Conservation (phyloP, 2,113 vertebrate genomes). For the Myrmecophaga tridactyla region DNA sequence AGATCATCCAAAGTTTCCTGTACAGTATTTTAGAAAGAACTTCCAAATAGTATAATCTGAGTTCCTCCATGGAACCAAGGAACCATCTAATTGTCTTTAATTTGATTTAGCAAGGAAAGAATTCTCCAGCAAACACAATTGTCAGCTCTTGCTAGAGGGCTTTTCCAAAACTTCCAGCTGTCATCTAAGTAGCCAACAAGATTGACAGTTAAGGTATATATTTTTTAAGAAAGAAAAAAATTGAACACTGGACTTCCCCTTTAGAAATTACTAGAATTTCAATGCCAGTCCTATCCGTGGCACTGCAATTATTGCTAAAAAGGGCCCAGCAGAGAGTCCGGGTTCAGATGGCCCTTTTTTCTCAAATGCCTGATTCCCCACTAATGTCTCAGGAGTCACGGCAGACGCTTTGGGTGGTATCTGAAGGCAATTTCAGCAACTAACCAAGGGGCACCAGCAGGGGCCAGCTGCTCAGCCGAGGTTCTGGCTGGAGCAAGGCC, state of each 20-base stretch:
- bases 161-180: not conserved
- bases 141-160: not conserved
- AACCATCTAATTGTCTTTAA: not conserved
- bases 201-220: not conserved
- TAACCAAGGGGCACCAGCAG: not conserved
- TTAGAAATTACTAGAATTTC: not conserved
- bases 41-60: not conserved
- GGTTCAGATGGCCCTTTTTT: not conserved
- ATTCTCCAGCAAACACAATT: not conserved
- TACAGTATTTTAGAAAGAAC: not conserved
- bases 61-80: not conserved
- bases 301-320: not conserved
- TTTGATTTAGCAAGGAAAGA: not conserved
- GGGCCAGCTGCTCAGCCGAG: not conserved
- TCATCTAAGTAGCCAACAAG: not conserved
- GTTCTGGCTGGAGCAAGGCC: not conserved
- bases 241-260: not conserved
- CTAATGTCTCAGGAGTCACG: not conserved
- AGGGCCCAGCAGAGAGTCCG: not conserved
- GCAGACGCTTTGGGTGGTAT: not conserved
- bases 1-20: not conserved
- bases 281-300: not conserved
- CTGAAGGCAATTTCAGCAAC: not conserved
- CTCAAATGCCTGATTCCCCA: not conserved
- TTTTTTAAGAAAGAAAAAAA: conserved; percentile 27